These are phyloP conservation scores for Scophthalmus maximus DNA, from an alignment of 2,113 vertebrate genomes.

Conservation along the genomic window DNA sequence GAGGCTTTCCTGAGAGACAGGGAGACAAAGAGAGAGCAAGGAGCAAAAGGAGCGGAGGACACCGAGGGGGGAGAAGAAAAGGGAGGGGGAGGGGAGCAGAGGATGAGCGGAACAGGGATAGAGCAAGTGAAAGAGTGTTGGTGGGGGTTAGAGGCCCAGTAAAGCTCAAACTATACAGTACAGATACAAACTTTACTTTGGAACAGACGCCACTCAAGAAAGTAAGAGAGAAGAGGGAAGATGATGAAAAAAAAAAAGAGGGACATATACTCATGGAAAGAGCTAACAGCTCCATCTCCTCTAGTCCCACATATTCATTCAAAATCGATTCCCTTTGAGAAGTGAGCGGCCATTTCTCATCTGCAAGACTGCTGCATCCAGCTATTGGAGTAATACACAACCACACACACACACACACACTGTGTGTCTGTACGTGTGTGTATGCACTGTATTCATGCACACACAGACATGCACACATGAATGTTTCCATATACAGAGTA, in stretches of 20 bases:
- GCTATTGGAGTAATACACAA: slow-evolving; percentile 49
- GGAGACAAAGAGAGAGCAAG: slow-evolving; percentile 2
- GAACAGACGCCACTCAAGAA: slow-evolving; percentile 23
- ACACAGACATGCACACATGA: not conserved
- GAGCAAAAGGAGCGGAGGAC: not conserved
- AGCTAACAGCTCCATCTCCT: slow-evolving; percentile 60
- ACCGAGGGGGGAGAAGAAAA: not conserved
- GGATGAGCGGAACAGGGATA: not conserved
- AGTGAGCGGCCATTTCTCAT: slow-evolving; percentile 69
- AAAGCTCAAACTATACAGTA: no score
- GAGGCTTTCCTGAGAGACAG: slow-evolving; percentile 9
- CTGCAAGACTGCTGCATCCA: slow-evolving; percentile 55
- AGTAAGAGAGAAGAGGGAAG: slow-evolving; percentile 12
- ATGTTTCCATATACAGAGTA: slow-evolving; percentile 34
- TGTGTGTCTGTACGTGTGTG: no score
- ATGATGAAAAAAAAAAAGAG: not conserved
- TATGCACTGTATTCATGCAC: no score
- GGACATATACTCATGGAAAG: slow-evolving; percentile 32
- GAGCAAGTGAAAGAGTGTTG: no score
- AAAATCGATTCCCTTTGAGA: slow-evolving; percentile 71
- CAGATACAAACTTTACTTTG: not conserved
- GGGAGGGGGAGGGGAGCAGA: not conserved
- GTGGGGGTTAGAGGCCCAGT: no score
- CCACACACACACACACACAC: not conserved
- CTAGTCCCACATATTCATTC: slow-evolving; percentile 58